Base-by-base conservation (phyloP, 2,797 vertebrate species). In the Notoglanidium macrostoma region DNA sequence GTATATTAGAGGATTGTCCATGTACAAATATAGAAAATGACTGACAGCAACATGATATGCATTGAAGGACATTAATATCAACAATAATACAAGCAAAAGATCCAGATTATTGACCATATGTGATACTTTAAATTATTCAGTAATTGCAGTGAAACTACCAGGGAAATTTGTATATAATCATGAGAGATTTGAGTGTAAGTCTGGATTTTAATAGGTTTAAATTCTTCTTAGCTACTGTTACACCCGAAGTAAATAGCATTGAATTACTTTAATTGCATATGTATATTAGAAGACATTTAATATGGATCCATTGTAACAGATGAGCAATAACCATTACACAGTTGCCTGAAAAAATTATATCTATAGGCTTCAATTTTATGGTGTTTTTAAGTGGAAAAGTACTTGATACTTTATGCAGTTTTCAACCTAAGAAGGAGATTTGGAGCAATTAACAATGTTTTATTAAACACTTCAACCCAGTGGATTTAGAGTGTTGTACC, bases 301-400 rank as follows among this genome's bases (percentile, higher is more conserved):
- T 46, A 73, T 26, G 40, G 68, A 9, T 40, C 32, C 35, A 44
- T 21, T 44, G 35, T 72, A 19, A 72, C 29, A 67, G n/a, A 73
- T 73, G 40, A 46, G 70, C 23, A 29, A 14, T 51, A n/a, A n/a
- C 23, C 23, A 12, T 49, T 49, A n/a, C 72, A n/a, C 23, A 49
- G 72, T n/a, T 49, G 26, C 5, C 46, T 51, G 44, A 46, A 10
- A 73, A 49, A 72, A 72, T 23, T 0, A 72, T 21, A 72, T 72
- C 68, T 40, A 72, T 44, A 44, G 35, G 19, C 35, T 44, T 21
- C 68, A 70, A 44, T 21, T 44, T 40, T 21, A 70, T 70, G 19
- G 68, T 70, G 35, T 72, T 19, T 72, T 72, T 51, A 73, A 57
- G 83, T 72, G 68, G 67, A 73, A 72, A 70, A 26, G 65, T 54